Evolutionary conservation across 2,888 invertebrate genomes (phyloP), one percentile per base, ranked within the genome.

Genomic region (Nysson spinosus): DNA sequence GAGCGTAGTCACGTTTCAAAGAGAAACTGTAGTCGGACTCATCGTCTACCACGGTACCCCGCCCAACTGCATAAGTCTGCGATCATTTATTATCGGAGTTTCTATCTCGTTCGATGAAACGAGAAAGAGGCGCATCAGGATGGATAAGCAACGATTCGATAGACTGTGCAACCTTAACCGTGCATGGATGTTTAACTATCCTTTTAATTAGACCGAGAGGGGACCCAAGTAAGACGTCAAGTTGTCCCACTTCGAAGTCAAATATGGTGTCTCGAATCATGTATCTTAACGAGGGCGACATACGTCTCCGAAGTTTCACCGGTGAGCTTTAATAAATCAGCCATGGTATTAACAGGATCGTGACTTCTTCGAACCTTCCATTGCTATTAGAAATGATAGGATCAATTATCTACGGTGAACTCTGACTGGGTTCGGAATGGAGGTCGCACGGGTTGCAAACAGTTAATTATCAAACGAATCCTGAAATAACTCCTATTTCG

Each of bases 61-160:
- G 51, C 51, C 46, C 55, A 37, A 49, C 54, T 35, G 54, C 40
- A 50, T 62, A 61, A 56, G 61, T 47, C 54, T 60, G 40, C 46
- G 67, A 79, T 79, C 70, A 78, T 79, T 79, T 79, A 79, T 81
- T 64, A 63, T 49, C 54, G 39, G 49, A 54, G 50, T 66, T 57
- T 67, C 58, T 44, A 44, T 40, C n/a, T n/a, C 32, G 58, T 30
- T 54, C 34, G 34, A 28, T 37, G 51, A 65, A 19, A 32, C 28
- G 44, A 43, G 26, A 20, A 32, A 28, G 14, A 20, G 39, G 22
- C 39, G 40, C 24, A 32, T 14, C 32, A 20, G 30, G 47, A 55
- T 39, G 49, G 51, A 49, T 46, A 37, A 39, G 32, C 14, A 22
- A 28, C 24, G 65, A 49, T 40, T n/a, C 44, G 46, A 11, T n/a